These are phyloP conservation scores for Eupithecia insigniata DNA, from an alignment of 2,888 invertebrate genomes.

Conservation along the genomic window DNA sequence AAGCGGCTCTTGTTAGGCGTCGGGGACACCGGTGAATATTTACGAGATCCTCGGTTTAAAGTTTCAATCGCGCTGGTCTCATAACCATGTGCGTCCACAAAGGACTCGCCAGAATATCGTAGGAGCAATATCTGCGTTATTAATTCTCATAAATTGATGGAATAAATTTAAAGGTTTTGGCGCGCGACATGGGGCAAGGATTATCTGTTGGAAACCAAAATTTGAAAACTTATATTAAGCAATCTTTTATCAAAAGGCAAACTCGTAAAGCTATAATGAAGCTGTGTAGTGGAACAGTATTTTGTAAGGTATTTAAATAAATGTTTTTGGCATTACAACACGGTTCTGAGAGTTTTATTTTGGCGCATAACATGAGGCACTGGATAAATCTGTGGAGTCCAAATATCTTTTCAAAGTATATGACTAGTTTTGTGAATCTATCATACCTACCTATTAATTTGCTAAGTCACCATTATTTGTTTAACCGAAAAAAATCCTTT, in stretches of 20 bases:
- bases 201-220: not conserved
- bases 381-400: not conserved
- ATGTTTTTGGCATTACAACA: not conserved
- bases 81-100: constrained; percentile 21
- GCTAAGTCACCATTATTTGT: no score
- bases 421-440: not conserved
- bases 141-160: constrained; percentile 12
- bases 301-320: not conserved
- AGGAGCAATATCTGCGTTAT: not conserved
- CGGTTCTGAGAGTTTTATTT: not conserved
- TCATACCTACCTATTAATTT: no score
- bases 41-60: constrained; percentile 34
- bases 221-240: not conserved
- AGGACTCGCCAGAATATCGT: not conserved
- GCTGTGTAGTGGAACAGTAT: not conserved
- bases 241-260: not conserved
- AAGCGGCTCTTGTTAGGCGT: constrained; percentile 35
- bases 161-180: constrained; percentile 5
- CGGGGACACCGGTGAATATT: constrained; percentile 42
- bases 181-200: not conserved
- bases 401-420: not conserved
- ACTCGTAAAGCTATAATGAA: not conserved
- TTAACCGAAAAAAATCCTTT: no score
- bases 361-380: not conserved
- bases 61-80: constrained; percentile 27